Base-by-base conservation (phyloP, 2,888 invertebrate species). In the Tanypteryx hageni region DNA sequence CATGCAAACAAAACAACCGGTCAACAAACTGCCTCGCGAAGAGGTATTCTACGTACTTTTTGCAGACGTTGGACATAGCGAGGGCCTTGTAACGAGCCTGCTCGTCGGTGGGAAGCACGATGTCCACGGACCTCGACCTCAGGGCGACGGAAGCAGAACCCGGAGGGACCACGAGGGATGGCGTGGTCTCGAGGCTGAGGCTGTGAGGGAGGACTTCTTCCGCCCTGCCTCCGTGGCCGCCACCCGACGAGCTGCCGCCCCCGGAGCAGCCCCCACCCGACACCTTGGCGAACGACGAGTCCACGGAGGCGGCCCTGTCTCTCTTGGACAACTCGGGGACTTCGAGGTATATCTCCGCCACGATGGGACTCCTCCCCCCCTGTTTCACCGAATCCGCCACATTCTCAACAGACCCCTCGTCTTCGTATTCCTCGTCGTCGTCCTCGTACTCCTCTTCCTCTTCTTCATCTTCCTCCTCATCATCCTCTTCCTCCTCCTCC, bases 81-180 rank as follows among this genome's bases (percentile, higher is more conserved):
- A 98, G 95, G n/a, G 98, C 98, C 94, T 98, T 98, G 95, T 98
- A 98, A 93, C 98, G 96, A 58, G 98, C 97, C 95, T 98, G 98
- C 94, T 97, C 97, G 93, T 97, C 97, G 14, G 98, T 98, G 58
- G 98, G 98, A 93, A 98, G 95, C 91, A 98, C 98, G 94, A 98
- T 98, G 95, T 98, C 98, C 93, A 98, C 98, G 86, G 98, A 98
- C 93, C 98, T 96, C 64, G 98, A 98, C 89, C 98, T 96, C 61
- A 97, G 96, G 56, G 94, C 93, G 91, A 94, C 93, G 44, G 93
- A 93, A 84, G 94, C 93, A 86, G 96, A 96, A 93, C 97, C 97
- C 93, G 95, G 95, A 61, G 95, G 95, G 92, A 97, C 98, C 92
- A 97, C 96, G 93, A 97, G 95, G 91, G 96, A 96, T 16, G 89